These are phyloP conservation scores for Habroteleia sp. DNA, from an alignment of 2,888 invertebrate genomes.

Conservation along the genomic window DNA sequence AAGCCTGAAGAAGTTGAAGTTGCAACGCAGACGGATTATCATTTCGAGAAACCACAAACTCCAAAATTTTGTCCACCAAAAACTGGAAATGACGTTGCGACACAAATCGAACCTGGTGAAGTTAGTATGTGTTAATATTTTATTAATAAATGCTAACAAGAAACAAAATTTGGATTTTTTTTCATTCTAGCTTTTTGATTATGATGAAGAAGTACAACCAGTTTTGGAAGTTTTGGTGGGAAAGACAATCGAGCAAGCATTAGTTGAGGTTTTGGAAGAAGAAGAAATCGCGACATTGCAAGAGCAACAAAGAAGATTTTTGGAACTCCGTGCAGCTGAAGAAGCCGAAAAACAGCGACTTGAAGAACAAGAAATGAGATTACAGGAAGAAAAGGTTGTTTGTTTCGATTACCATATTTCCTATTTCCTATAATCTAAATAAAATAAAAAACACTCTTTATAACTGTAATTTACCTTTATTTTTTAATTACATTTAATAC, in stretches of 20 bases:
- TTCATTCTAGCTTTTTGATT: constrained; percentile 89
- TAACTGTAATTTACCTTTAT: too few relatives aligned
- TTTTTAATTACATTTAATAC: too few relatives aligned
- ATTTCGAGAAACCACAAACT: constrained; percentile 90
- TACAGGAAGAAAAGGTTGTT: constrained; percentile 86
- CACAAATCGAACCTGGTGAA: constrained; percentile 95
- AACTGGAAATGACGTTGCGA: constrained; percentile 89
- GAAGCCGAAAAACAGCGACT: constrained; percentile 90
- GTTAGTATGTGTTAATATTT: constrained; percentile 81
- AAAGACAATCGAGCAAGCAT: constrained; percentile 93
- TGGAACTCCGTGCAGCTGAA: constrained; percentile 89
- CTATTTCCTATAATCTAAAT: too few relatives aligned
- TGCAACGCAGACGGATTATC: constrained; percentile 93
- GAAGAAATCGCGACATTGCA: constrained; percentile 92
- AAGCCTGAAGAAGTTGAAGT: constrained; percentile 89
- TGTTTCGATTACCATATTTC: too few relatives aligned
- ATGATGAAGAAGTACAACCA: constrained; percentile 94
- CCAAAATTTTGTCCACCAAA: constrained; percentile 90
- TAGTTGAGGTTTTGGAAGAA: constrained; percentile 95
- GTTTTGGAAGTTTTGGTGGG: constrained; percentile 94
- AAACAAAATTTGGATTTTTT: constrained; percentile 16
- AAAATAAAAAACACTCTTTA: too few relatives aligned
- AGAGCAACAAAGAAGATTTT: constrained; percentile 88
- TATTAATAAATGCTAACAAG: too few relatives aligned
- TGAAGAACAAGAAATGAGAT: constrained; percentile 88